Evolutionary conservation across 2,797 vertebrate species (phyloP).

Genomic region (Sebastes goodei): DNA sequence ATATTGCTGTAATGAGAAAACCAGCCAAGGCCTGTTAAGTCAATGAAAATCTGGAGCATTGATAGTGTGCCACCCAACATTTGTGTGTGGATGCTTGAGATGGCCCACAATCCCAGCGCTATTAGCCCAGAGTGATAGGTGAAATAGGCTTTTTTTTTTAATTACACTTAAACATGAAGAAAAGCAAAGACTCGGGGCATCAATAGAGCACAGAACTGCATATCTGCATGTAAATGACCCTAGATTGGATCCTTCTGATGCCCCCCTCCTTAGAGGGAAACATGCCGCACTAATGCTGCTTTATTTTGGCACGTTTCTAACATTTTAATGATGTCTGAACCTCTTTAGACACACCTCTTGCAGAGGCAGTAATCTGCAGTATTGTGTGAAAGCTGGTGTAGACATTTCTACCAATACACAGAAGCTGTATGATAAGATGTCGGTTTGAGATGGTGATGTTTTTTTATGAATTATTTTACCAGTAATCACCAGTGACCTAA

Average conservation of each 20-base stretch:
- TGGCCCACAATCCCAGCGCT: conserved; percentile 22
- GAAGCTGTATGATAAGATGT: neutral
- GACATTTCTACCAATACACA: neutral
- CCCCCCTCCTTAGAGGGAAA: neutral
- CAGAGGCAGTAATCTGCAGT: neutral
- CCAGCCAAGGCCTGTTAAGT: neutral
- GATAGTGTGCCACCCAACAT: conserved; percentile 25
- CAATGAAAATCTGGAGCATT: conserved; percentile 30
- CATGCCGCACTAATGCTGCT: neutral
- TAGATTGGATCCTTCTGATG: neutral
- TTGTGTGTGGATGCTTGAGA: conserved; percentile 39
- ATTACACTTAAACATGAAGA: conserved; percentile 37
- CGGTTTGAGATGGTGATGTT: neutral
- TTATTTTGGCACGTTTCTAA: neutral
- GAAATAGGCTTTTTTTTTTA: conserved; percentile 8
- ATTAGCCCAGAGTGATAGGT: conserved; percentile 26
- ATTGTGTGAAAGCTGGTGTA: neutral
- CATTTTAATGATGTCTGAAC: neutral
- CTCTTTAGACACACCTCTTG: neutral
- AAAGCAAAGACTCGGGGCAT: neutral
- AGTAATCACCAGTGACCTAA: neutral
- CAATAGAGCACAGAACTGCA: neutral
- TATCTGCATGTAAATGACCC: neutral
- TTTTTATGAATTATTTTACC: neutral
- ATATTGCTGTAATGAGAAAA: conserved; percentile 21